phyloP scores from a whole-genome alignment of 2,888 invertebrate genomes.

The Augiades crinisus region DNA sequence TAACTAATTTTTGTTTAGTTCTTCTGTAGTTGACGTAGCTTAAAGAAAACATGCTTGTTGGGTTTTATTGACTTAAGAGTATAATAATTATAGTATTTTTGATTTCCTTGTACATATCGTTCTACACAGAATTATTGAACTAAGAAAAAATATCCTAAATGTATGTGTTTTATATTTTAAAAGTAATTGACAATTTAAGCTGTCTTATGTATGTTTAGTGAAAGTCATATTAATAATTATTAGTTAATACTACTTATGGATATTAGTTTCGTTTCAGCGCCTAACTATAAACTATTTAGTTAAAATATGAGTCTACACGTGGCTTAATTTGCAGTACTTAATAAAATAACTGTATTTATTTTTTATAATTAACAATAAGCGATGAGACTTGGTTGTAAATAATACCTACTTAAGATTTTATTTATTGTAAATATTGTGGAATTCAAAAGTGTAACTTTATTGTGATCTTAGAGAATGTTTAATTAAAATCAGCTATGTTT shows the following conservation, averaged over 20 bases:
- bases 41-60: too few species aligned
- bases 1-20: too few species aligned
- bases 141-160: too few species aligned
- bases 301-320: background rate
- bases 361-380: conserved; percentile 37
- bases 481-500: conserved; percentile 15
- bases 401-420: conserved; percentile 53
- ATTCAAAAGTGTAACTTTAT: conserved; percentile 54
- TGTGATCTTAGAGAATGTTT: conserved; percentile 61
- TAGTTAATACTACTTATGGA: background rate
- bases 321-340: conserved; percentile 24
- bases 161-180: too few species aligned
- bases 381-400: conserved; percentile 62
- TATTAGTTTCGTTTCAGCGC: background rate
- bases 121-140: too few species aligned
- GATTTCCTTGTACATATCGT: too few species aligned
- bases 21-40: too few species aligned
- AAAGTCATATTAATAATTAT: background rate
- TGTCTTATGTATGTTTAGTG: background rate
- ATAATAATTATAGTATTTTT: too few species aligned
- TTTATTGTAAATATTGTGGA: conserved; percentile 66
- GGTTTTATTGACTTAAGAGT: too few species aligned
- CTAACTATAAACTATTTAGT: background rate
- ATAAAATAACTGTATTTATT: conserved; percentile 41
- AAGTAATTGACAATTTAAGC: too few species aligned